Evolutionary conservation across 1,140 invertebrate genomes (phyloP), one percentile per base, ranked within the genome.

Genomic region (Ips typographus): DNA sequence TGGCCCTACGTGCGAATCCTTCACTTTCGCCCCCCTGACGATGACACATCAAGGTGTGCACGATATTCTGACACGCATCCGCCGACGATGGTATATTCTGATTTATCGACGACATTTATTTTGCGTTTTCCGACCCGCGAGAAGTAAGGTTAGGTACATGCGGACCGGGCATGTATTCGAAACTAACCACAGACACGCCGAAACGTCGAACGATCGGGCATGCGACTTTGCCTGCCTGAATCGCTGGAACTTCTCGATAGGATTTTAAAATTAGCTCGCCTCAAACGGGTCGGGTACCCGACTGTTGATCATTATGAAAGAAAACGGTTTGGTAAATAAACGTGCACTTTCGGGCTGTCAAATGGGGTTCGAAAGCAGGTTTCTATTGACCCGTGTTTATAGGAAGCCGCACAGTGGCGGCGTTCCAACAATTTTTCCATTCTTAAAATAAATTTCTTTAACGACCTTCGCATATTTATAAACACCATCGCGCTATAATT

Each of bases 41-140:
- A 84, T 98, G 96, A 82, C 95, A 98, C 95, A 98, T 96, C 40
- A 98, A 83, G 74, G 93, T 97, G 80, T 98, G 95, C 0, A 98
- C 96, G 78, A 98, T 98, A 80, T 94, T 96, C 2, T 97, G 84
- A 83, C 95, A 98, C 61, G 95, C 95, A 86, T 98, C 96, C 3
- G 94, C 94, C 65, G 94, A 96, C 37, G 95, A 97, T 1, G 94
- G 94, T n/a, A 71, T 64, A 63, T 71, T 71, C 52, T 64, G 68
- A 7, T 38, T 40, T 3, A 60, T 40, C 8, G 5, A 51, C 36
- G 62, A 60, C 69, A 65, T 64, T 59, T 44, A 42, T 56, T 61
- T 64, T 57, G 49, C 5, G 37, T 40, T 7, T 42, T 63, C 36
- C 49, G 58, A 39, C 2, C 22, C 22, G 22, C 22, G 22, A 42